A percentile compares a stretch with the other conserved stretches of the same genome.
phyloP scores from a whole-genome alignment of 2,113 vertebrate genomes.

The Hippopotamus amphibius region DNA sequence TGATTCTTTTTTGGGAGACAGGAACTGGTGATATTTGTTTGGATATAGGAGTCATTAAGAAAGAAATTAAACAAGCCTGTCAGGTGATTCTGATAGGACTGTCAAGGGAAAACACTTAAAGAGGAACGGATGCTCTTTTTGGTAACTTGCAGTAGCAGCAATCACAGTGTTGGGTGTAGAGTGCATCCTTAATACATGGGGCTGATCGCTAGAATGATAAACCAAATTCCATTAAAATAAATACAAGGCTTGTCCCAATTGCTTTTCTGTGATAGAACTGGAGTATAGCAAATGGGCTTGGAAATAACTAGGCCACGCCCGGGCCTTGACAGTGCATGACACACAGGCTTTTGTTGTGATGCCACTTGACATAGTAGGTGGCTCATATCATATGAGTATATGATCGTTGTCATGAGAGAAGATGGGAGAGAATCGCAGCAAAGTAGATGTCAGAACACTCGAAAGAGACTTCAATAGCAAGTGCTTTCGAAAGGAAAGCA shows the following conservation, averaged over 20 bases:
- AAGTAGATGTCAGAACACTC: not conserved
- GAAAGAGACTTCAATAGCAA: not conserved
- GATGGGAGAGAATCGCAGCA: conserved; percentile 12
- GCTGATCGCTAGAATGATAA: not conserved
- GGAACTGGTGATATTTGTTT: conserved; percentile 36
- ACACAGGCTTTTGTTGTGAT: not conserved
- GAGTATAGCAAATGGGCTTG: not conserved
- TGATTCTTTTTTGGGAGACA: conserved; percentile 46
- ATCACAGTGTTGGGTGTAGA: not conserved
- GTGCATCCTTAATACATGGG: not conserved
- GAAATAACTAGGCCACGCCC: not conserved
- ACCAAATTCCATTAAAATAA: not conserved
- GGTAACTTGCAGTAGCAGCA: not conserved
- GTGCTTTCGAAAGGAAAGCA: not conserved
- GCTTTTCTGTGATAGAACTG: conserved; percentile 25
- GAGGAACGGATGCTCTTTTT: not conserved
- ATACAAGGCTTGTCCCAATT: not conserved
- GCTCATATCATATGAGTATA: not conserved
- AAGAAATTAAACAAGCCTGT: conserved; percentile 25
- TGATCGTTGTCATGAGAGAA: conserved; percentile 22
- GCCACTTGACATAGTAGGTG: not conserved
- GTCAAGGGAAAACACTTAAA: conserved; percentile 45
- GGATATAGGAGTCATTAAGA: not conserved
- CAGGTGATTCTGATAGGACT: conserved; percentile 2
- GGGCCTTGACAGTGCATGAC: not conserved